Evolutionary conservation across 2,797 vertebrate species (phyloP), one percentile per base, ranked within the genome.

Genomic region (Gadopsis bispinosus): DNA sequence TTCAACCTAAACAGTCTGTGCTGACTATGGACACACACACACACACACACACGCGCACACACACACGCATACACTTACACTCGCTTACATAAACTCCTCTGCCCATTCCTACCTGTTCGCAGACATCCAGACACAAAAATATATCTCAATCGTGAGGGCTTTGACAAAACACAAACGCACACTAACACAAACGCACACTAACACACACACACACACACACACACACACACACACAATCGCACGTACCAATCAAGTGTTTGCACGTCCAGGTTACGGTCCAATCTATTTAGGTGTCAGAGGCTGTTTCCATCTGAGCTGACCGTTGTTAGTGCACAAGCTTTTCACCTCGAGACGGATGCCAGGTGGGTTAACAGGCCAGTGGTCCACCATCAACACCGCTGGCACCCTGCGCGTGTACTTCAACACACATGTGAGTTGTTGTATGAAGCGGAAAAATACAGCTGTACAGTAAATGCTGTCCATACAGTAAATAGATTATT

Each of bases 1-100:
- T 70, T 80, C 76, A 85, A 58, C 71, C 65, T 51, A 35, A 73
- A 87, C 70, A 76, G 58, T 54, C 63, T 60, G 43, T 68, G 63
- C 58, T 63, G 59, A 74, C 12, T 72, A 2, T 14, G 53, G 54
- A 58, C 54, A 37, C 54, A 58, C 63, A 69, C 35, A 48, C 77
- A 41, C 77, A 41, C 55, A 56, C 61, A 48, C 74, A 62, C 77
- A 41, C 55, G 50, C 61, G 22, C 72, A 58, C 61, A 29, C 56
- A 58, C 41, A 55, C 29, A 79, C 75, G 26, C 58, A 70, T 16
- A 55, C 67, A 48, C 74, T 55, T 64, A 41, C 55, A 56, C 61
- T 55, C 31, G 12, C 58, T 86, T 74, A 77, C 53, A 37, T 60
- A 63, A 77, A 69, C 75, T 77, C 58, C 2, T 20, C 53, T 29